Evolutionary conservation across 2,797 vertebrate genomes (phyloP), one percentile per base, ranked within the genome.

Genomic region (Carcharodon carcharias): DNA sequence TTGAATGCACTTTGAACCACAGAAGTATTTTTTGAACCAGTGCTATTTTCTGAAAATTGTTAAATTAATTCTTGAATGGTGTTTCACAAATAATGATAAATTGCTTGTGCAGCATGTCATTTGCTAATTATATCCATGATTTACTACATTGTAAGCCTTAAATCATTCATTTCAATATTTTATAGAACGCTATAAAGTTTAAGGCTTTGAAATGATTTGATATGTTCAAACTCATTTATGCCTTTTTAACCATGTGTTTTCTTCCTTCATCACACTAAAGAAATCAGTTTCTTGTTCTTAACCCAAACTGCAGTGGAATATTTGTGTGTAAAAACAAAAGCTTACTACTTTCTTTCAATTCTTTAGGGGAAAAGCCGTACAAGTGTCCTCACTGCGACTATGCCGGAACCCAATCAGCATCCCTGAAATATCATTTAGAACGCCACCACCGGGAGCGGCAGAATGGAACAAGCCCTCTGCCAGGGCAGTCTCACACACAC

Each of bases 121-220:
- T 99, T 99, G 99, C 99, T 99, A 99, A 99, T 99, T 99, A 99
- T 99, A 99, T 99, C 99, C 99, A 99, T 99, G 99, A 99, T 99
- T 99, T 99, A 99, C 99, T 99, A 99, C 99, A 98, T 99, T 99
- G 99, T 99, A 98, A 98, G 99, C 99, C 99, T 99, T 99, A 99
- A 99, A 99, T 99, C 99, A 99, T 99, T 99, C 99, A 99, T 99
- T 99, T 98, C 99, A 99, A 98, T 98, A 99, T 99, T 99, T 99
- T 99, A 98, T 99, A 99, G 99, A 99, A 98, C 98, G 99, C 98
- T 98, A 98, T 98, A 98, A 98, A 98, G 98, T 98, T 99, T 98
- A 98, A 98, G 98, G 98, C 98, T 98, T 99, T 98, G 99, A 99
- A 99, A 99, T 99, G 98, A 98, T 99, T 99, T 99, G 99, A 35